phyloP scores from a whole-genome alignment of 2,113 vertebrate genomes.

The Theristicus caerulescens region DNA sequence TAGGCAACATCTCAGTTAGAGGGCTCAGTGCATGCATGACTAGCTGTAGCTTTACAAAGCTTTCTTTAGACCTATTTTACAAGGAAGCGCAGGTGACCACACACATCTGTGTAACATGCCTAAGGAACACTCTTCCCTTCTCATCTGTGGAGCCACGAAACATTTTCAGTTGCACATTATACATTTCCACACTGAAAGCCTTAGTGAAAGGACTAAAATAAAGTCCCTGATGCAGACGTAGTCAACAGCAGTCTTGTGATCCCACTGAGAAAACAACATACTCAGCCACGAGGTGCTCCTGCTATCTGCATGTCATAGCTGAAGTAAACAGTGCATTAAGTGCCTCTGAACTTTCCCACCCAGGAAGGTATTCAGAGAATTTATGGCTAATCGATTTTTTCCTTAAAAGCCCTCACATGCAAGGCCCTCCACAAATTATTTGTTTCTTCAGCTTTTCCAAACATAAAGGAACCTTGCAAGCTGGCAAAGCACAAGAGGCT shows the following conservation, averaged over 20 bases:
- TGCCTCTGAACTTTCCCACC: background rate
- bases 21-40: background rate
- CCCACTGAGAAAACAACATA: background rate
- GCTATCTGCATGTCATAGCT: background rate
- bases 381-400: background rate
- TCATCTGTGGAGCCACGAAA: background rate
- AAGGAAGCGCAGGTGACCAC: background rate
- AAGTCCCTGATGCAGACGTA: rapidly evolving
- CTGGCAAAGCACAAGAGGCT: background rate
- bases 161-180: background rate
- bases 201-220: background rate
- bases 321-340: background rate
- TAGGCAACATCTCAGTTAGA: background rate
- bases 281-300: background rate
- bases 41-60: background rate
- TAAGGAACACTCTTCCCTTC: background rate
- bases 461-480: background rate
- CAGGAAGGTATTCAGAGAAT: background rate
- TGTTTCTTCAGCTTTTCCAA: background rate
- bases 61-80: background rate
- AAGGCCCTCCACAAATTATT: background rate
- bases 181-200: background rate
- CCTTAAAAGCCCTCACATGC: background rate
- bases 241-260: background rate
- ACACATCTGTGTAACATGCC: background rate